Percentiles rank a stretch among this genome's conserved stretches.
Conservation (phyloP, 2,888 invertebrate genomes). For the Euzophera pinguis region DNA sequence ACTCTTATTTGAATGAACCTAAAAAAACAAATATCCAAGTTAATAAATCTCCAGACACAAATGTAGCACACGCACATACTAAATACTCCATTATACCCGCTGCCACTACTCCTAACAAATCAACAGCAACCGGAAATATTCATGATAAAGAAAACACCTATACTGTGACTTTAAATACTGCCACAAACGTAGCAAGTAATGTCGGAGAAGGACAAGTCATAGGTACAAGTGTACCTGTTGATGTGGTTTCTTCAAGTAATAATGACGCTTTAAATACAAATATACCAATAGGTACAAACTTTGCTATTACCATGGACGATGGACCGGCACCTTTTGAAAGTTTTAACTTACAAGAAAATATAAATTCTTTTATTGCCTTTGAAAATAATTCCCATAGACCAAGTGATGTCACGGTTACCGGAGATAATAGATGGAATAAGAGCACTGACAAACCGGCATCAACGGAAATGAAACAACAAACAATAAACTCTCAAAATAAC, state of each 20-base stretch:
- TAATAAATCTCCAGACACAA: slow-evolving; percentile 21
- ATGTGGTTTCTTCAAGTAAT: slow-evolving; percentile 46
- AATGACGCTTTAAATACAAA: slow-evolving; percentile 58
- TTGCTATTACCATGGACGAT: slow-evolving; percentile 72
- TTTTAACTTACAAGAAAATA: slow-evolving; percentile 47
- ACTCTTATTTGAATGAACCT: slow-evolving; percentile 32
- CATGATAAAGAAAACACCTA: slow-evolving; percentile 52
- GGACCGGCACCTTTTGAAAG: slow-evolving; percentile 49
- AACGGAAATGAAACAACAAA: slow-evolving; percentile 6
- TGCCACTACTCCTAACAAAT: slow-evolving; percentile 44
- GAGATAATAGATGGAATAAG: slow-evolving; percentile 64
- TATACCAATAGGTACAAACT: slow-evolving; percentile 73
- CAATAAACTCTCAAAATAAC: background rate
- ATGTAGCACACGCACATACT: slow-evolving; percentile 28
- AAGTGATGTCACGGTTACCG: slow-evolving; percentile 35
- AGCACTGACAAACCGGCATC: slow-evolving; percentile 31
- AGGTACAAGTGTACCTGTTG: slow-evolving; percentile 61
- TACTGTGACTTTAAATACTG: slow-evolving; percentile 61
- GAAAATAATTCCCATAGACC: slow-evolving; percentile 36
- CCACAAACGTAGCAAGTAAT: slow-evolving; percentile 56
- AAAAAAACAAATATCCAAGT: slow-evolving; percentile 26
- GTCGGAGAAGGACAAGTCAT: slow-evolving; percentile 50
- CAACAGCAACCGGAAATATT: slow-evolving; percentile 35
- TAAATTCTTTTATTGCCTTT: slow-evolving; percentile 39
- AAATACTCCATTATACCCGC: slow-evolving; percentile 37